These are phyloP conservation scores for Aethina tumida DNA, from an alignment of 1,140 invertebrate species.

Conservation along the genomic window DNA sequence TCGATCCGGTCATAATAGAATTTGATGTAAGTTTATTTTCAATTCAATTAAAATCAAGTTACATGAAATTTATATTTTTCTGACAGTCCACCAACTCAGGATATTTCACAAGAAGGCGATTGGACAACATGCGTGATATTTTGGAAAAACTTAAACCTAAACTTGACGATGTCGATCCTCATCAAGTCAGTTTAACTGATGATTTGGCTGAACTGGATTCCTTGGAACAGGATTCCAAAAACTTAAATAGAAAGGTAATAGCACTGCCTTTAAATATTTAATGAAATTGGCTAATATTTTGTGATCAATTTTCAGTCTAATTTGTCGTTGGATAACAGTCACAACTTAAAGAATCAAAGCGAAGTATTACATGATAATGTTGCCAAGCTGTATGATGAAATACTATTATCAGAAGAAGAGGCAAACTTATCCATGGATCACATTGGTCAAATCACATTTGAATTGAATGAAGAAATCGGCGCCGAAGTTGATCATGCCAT, in stretches of 20 bases:
- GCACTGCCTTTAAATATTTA: slow-evolving; percentile 2
- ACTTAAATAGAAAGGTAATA: slow-evolving; percentile 45
- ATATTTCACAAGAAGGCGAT: slow-evolving; percentile 65
- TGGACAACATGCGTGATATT: slow-evolving; percentile 64
- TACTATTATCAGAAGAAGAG: slow-evolving; percentile 41
- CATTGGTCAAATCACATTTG: slow-evolving; percentile 53
- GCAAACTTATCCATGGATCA: slow-evolving; percentile 51
- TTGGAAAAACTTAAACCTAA: slow-evolving; percentile 50
- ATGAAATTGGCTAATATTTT: neutral
- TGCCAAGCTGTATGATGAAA: slow-evolving; percentile 41
- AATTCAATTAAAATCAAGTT: neutral
- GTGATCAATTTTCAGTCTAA: slow-evolving; percentile 21
- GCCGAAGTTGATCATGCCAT: slow-evolving; percentile 70
- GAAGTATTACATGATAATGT: slow-evolving; percentile 46
- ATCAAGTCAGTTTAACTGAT: slow-evolving; percentile 42
- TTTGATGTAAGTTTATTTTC: slow-evolving; percentile 48
- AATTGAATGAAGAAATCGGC: slow-evolving; percentile 52
- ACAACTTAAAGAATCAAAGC: slow-evolving; percentile 42
- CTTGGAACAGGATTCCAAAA: slow-evolving; percentile 46
- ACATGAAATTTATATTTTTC: slow-evolving; percentile 10
- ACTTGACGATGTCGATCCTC: slow-evolving; percentile 55
- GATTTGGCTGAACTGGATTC: slow-evolving; percentile 42
- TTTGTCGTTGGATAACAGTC: slow-evolving; percentile 36
- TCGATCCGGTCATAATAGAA: slow-evolving; percentile 56
- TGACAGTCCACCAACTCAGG: slow-evolving; percentile 57